Base-by-base conservation (phyloP, 2,888 invertebrate species). In the Blastobasis lacticolella region DNA sequence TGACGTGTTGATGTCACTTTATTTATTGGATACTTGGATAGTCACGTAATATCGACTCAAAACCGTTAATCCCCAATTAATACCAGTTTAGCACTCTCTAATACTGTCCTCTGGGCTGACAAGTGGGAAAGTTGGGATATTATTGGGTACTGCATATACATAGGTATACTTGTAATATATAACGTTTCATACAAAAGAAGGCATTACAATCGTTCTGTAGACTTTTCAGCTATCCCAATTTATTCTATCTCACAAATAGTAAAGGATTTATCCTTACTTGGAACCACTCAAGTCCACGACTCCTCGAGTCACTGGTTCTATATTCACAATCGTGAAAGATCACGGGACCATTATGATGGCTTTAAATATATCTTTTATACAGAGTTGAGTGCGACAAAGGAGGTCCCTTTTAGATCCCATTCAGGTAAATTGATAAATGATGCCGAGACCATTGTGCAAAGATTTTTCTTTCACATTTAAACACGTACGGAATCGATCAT, bases 401-500 rank as follows among this genome's bases (percentile, higher is more conserved):
- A 38, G 42, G 49, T 45, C 41, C 38, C 41, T 49, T 56, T 49
- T 50, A 46, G 48, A 44, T 53, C 48, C 44, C 38, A 52, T 55
- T 51, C 49, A 57, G 55, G 57, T 54, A 47, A 52, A 52, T 55
- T 57, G 57, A 57, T 57, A 57, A 57, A 57, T 55, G 57, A 54
- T 52, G 48, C 50, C 38, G 23, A 3, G 45, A 7, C 54, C 49
- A 54, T 55, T 55, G 55, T 55, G 52, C 36, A 48, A 50, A 54
- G 49, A 55, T 55, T 54, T 55, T 53, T 50, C 55, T 55, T 55
- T 54, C 48, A 49, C 54, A 49, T 54, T 54, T 52, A 45, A 49
- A 38, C 49, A 50, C 52, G 50, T 52, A 46, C 49, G 40, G 40
- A 42, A 49, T 51, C 41, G 38, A 42, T 49, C 53, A 56, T 56